Percentiles rank a stretch among this genome's conserved stretches.
Conservation (phyloP, 2,113 vertebrate genomes). For the chimpanzee (Pan troglodytes) region NHGRI_mPanTro3-v2.1_pri NC_072419.2:45919001-45919500, state of each 20-base stretch:
- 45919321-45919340: background rate
- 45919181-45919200: constrained; percentile 85
- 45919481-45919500: background rate
- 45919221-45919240: constrained; percentile 25
- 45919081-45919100: constrained; percentile 88
- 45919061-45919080: constrained; percentile 87
- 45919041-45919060: constrained; percentile 81
- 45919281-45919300: background rate
- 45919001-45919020: constrained; percentile 92
- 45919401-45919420: background rate
- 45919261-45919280: background rate
- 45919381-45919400: background rate
- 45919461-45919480: background rate
- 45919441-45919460: background rate
- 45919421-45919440: background rate
- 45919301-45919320: background rate
- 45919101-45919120: constrained; percentile 88
- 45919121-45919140: constrained; percentile 87
- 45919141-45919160: constrained; percentile 89
- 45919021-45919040: constrained; percentile 89
- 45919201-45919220: constrained; percentile 75
- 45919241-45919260: constrained; percentile 61
- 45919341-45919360: background rate
- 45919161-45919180: constrained; percentile 85
- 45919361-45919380: background rate